Evolutionary conservation across 2,113 vertebrate species (phyloP).

Genomic region (Murina feae): DNA sequence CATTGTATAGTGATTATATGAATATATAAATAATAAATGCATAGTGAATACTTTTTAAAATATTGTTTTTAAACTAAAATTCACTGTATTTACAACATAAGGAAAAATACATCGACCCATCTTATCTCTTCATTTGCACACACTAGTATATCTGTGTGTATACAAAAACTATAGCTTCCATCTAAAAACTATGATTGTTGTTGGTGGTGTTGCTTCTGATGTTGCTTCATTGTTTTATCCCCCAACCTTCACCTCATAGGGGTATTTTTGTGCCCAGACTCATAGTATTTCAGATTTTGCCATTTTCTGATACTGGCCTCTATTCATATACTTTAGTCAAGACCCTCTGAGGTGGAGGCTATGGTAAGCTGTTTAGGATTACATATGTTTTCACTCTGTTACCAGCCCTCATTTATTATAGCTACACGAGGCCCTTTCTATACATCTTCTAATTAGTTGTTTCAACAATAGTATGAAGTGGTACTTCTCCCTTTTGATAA

Average conservation of each 20-base stretch:
- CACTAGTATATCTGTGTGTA: background rate
- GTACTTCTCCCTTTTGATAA: background rate
- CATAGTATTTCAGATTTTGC: background rate
- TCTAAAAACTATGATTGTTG: background rate
- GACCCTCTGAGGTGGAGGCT: background rate
- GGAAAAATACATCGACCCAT: background rate
- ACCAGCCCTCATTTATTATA: background rate
- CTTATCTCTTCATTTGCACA: background rate
- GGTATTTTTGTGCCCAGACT: background rate
- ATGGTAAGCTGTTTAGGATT: background rate
- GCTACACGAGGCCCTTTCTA: background rate
- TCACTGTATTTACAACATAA: background rate
- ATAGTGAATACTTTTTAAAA: background rate
- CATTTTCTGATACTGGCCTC: background rate
- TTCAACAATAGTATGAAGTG: background rate
- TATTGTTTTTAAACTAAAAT: background rate
- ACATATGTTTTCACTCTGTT: background rate
- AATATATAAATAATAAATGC: background rate
- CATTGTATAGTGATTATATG: fast-evolving
- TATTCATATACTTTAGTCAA: background rate
- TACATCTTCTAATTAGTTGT: background rate
- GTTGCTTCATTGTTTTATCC: background rate
- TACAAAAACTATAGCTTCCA: background rate
- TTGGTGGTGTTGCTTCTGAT: background rate
- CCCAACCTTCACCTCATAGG: too few species aligned